Percentiles rank a stretch among this genome's conserved stretches.
These are phyloP conservation scores for Austrofundulus limnaeus DNA, from an alignment of 2,113 vertebrate species.

Conservation along the genomic window DNA sequence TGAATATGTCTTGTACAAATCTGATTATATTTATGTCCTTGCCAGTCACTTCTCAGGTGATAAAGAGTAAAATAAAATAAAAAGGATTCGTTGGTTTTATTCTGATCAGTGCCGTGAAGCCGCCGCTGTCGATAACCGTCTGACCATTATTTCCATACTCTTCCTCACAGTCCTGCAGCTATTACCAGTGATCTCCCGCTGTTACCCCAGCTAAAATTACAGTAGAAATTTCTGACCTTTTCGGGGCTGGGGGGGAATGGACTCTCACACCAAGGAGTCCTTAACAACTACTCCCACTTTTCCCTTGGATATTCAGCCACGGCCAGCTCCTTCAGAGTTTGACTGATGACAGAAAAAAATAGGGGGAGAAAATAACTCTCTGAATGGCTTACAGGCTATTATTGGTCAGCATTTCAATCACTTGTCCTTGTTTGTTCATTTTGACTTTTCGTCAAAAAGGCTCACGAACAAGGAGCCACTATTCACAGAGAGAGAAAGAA, in stretches of 20 bases:
- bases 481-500: neutral
- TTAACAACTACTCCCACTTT: neutral
- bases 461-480: neutral
- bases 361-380: constrained; percentile 11
- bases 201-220: constrained; percentile 8
- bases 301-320: neutral
- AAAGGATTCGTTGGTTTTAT: neutral
- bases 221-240: constrained; percentile 12
- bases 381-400: constrained; percentile 15
- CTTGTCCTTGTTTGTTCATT: constrained; percentile 3
- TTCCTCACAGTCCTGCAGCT: neutral
- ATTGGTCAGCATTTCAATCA: constrained; percentile 8
- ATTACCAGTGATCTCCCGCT: neutral
- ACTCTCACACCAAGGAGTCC: constrained; percentile 9
- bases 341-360: constrained; percentile 8
- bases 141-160: neutral
- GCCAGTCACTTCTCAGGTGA: neutral
- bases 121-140: too few relatives aligned
- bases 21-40: neutral
- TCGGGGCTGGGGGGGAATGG: neutral
- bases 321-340: neutral
- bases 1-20: neutral
- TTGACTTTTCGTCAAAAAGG: neutral
- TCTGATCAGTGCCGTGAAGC: neutral
- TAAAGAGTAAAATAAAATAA: neutral